These are phyloP conservation scores for Apoderus coryli DNA, from an alignment of 2,888 invertebrate species.

Conservation along the genomic window DNA sequence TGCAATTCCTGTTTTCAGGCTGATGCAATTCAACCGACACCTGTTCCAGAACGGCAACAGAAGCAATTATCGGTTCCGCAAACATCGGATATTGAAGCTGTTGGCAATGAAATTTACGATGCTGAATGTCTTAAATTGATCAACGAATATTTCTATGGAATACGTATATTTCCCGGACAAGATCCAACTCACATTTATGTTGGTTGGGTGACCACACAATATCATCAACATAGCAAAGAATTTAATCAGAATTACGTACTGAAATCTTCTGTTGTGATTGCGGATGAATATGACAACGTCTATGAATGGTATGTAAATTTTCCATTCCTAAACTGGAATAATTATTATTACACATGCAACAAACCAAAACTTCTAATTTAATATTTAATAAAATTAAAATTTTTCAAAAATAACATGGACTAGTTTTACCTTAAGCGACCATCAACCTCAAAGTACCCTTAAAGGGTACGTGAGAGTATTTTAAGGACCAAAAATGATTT, in stretches of 20 bases:
- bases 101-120: slow-evolving; percentile 79
- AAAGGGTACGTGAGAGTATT: too few species aligned
- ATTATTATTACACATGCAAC: too few species aligned
- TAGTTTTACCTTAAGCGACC: too few species aligned
- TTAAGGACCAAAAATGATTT: too few species aligned
- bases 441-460: too few species aligned
- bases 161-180: slow-evolving; percentile 83
- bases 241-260: slow-evolving; percentile 80
- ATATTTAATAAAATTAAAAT: too few species aligned
- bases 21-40: slow-evolving; percentile 35
- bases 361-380: too few species aligned
- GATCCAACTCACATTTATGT: slow-evolving; percentile 91
- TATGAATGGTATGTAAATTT: slow-evolving; percentile 48
- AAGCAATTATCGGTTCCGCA: slow-evolving; percentile 61
- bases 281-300: slow-evolving; percentile 65
- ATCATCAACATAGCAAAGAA: slow-evolving; percentile 79
- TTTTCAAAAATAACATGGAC: too few species aligned
- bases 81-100: slow-evolving; percentile 59
- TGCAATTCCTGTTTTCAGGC: slow-evolving; percentile 32
- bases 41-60: slow-evolving; percentile 51
- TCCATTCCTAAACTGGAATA: background rate
- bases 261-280: slow-evolving; percentile 64
- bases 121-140: slow-evolving; percentile 77
- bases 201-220: slow-evolving; percentile 99
- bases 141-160: slow-evolving; percentile 94